Conservation (phyloP, 1,140 invertebrate genomes). For the Aricia agestis region DNA sequence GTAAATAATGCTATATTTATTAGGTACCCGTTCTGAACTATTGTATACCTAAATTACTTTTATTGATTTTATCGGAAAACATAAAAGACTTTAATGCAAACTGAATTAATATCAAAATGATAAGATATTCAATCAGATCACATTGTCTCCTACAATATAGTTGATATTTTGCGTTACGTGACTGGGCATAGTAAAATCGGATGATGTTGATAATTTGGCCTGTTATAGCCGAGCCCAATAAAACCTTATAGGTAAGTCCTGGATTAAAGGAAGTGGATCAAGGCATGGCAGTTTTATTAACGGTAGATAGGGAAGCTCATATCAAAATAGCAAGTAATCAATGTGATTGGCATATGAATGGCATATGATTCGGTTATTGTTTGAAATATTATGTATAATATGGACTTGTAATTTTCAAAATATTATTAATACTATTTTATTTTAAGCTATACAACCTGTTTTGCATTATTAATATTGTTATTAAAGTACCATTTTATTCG, state of each 20-base stretch:
- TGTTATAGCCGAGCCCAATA: constrained; percentile 72
- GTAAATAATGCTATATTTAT: too few species aligned
- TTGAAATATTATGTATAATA: too few species aligned
- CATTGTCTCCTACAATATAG: constrained; percentile 41
- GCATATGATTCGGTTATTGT: not conserved
- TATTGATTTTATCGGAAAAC: too few species aligned
- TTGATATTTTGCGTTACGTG: constrained; percentile 71
- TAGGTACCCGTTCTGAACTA: too few species aligned
- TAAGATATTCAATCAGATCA: not conserved
- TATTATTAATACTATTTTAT: too few species aligned
- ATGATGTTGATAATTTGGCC: constrained; percentile 75
- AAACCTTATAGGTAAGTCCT: constrained; percentile 75
- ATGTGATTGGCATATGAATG: not conserved
- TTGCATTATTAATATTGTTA: too few species aligned
- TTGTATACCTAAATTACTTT: too few species aligned
- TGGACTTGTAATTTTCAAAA: too few species aligned
- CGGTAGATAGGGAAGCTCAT: constrained; percentile 32
- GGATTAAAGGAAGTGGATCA: constrained; percentile 71
- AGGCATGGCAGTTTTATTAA: constrained; percentile 62
- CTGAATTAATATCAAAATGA: too few species aligned
- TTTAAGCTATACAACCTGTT: too few species aligned
- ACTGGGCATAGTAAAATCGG: constrained; percentile 75
- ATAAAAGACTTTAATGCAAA: too few species aligned
- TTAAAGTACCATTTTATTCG: too few species aligned
- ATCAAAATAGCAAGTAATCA: not conserved